A percentile compares a stretch with the other conserved stretches of the same genome.
Evolutionary conservation across 92 coral and sea anemone genomes (phyloP).

Genomic region (Porites rus): DNA sequence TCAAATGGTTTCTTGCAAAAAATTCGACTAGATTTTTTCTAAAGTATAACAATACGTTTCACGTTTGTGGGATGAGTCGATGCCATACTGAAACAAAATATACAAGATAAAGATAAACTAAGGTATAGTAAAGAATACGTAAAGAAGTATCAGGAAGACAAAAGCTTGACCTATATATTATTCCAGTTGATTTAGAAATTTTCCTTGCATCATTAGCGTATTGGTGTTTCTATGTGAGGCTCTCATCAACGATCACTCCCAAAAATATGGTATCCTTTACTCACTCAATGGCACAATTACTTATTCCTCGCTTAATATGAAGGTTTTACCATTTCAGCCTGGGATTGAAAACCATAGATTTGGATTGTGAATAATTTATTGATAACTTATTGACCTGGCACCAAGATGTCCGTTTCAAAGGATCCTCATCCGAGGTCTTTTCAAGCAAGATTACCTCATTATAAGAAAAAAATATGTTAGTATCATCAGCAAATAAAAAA

Average conservation of each 20-base stretch:
- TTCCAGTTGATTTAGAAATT: too few relatives aligned
- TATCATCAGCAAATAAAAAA: not conserved
- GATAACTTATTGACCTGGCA: not conserved
- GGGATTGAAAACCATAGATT: too few relatives aligned
- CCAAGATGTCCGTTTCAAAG: not conserved
- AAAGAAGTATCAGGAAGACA: too few relatives aligned
- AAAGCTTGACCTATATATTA: too few relatives aligned
- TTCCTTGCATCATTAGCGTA: not conserved
- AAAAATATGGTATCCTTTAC: too few relatives aligned
- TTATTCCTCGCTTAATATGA: not conserved
- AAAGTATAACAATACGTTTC: not conserved
- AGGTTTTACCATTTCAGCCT: too few relatives aligned
- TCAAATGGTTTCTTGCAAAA: not conserved
- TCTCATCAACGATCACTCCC: too few relatives aligned
- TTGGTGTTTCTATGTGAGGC: not conserved
- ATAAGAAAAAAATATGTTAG: slow-evolving; percentile 1
- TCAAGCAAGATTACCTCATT: slow-evolving; percentile 13
- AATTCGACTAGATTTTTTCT: not conserved
- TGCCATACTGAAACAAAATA: not conserved
- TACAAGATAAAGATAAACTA: too few relatives aligned
- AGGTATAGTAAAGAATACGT: too few relatives aligned
- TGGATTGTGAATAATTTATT: too few relatives aligned
- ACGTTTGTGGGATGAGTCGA: not conserved
- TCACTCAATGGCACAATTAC: not conserved
- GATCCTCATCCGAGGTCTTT: slow-evolving; percentile 25